Evolutionary conservation across 1,140 invertebrate genomes (phyloP).

Genomic region (Drosophila chauvacae): DNA sequence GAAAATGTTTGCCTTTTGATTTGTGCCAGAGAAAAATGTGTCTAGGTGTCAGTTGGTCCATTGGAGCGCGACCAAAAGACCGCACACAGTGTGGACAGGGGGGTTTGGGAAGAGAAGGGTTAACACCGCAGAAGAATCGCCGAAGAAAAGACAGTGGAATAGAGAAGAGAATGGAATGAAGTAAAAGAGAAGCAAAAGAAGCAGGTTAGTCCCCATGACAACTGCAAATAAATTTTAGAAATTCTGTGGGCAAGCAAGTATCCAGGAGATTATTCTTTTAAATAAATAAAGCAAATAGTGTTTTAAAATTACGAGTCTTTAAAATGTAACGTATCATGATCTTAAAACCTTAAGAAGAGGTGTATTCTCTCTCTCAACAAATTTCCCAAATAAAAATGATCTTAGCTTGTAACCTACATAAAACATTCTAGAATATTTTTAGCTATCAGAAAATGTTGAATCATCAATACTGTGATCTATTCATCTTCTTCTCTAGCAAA

Average conservation of each 20-base stretch:
- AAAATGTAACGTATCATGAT: no score
- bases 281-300: not conserved
- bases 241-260: no score
- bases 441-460: not conserved
- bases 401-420: no score
- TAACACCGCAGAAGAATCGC: not conserved
- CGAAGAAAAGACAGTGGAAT: not conserved
- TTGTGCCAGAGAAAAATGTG: constrained; percentile 80
- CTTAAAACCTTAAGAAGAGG: no score
- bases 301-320: no score
- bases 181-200: not conserved
- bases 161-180: no score
- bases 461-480: not conserved
- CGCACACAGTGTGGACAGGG: constrained; percentile 9
- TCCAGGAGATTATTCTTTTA: not conserved
- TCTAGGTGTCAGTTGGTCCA: constrained; percentile 74
- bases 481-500: not conserved
- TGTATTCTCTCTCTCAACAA: no score
- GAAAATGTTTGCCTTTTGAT: constrained; percentile 82
- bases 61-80: constrained; percentile 37
- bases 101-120: not conserved
- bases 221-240: not conserved
- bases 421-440: not conserved
- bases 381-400: no score
- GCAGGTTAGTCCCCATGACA: not conserved